phyloP scores from a whole-genome alignment of 2,888 invertebrate species.

The Troides aeacus region DNA sequence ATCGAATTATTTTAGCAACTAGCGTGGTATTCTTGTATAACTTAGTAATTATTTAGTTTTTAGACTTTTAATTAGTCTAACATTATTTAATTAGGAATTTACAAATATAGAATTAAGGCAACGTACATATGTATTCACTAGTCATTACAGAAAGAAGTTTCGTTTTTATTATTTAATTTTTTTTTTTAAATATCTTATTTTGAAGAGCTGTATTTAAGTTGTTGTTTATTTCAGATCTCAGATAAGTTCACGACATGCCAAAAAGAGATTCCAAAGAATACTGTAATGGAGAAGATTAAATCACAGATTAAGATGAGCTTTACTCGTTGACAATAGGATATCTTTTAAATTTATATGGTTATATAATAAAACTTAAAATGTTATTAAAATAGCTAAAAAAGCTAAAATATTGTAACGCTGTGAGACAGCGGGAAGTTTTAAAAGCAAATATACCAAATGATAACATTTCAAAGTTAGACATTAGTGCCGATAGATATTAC shows the following conservation, averaged over 20 bases:
- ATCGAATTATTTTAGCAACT: conserved; percentile 17
- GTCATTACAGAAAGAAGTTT: conserved; percentile 1
- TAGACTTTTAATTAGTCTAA: conserved; percentile 7
- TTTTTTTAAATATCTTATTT: background rate
- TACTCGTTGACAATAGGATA: conserved; percentile 66
- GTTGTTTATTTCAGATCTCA: conserved; percentile 53
- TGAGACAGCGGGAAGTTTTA: conserved; percentile 16
- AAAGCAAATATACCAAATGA: conserved; percentile 15
- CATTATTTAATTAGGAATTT: background rate
- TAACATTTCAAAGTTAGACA: conserved; percentile 4
- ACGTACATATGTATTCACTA: conserved; percentile 16
- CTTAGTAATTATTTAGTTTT: conserved; percentile 6
- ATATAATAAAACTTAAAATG: background rate
- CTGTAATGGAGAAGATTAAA: conserved; percentile 31
- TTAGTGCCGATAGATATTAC: conserved; percentile 6
- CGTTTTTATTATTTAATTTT: background rate
- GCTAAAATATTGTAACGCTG: conserved; percentile 9
- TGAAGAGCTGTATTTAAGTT: conserved; percentile 30
- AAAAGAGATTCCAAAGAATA: conserved; percentile 57
- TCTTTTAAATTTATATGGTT: conserved; percentile 29
- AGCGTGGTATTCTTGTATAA: conserved; percentile 23
- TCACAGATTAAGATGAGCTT: conserved; percentile 50
- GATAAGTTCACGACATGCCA: conserved; percentile 37
- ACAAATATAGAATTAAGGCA: conserved; percentile 5
- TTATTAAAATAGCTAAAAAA: background rate